Percentiles rank a stretch among this genome's conserved stretches.
Conservation (phyloP, 2,113 vertebrate genomes). For the Pantherophis guttatus region DNA sequence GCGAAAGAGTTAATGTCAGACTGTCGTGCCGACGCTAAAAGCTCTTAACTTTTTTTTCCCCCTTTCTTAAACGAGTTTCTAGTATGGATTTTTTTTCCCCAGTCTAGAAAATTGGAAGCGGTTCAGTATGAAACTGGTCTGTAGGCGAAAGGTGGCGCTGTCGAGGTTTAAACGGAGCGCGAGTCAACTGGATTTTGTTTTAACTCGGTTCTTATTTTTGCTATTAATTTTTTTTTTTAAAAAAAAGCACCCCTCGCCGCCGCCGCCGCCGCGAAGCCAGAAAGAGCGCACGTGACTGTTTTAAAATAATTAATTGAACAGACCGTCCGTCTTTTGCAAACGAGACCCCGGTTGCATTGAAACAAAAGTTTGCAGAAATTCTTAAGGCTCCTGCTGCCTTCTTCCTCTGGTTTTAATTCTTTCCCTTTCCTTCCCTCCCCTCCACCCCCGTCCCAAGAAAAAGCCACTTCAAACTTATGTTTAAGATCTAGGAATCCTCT, state of each 20-base stretch:
- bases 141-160: constrained; percentile 92
- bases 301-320: constrained; percentile 47
- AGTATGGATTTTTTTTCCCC: no score
- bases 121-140: constrained; percentile 62
- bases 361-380: not conserved
- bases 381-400: not conserved
- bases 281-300: constrained; percentile 47
- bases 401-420: not conserved
- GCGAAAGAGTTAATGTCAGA: not conserved
- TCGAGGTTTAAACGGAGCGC: constrained; percentile 79
- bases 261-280: not conserved
- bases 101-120: constrained; percentile 45
- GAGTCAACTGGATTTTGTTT: constrained; percentile 54
- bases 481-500: not conserved
- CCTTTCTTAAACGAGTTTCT: not conserved
- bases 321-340: not conserved
- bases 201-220: constrained; percentile 13
- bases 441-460: not conserved
- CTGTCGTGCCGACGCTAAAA: not conserved
- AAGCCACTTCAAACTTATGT: not conserved
- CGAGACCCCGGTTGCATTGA: not conserved
- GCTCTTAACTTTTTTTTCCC: not conserved
- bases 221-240: not conserved
- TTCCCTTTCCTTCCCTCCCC: fast-evolving
- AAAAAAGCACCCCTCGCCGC: not conserved